Evolutionary conservation across 2,888 invertebrate genomes (phyloP), one percentile per base, ranked within the genome.

Genomic region (Kryphioiulus occultus): DNA sequence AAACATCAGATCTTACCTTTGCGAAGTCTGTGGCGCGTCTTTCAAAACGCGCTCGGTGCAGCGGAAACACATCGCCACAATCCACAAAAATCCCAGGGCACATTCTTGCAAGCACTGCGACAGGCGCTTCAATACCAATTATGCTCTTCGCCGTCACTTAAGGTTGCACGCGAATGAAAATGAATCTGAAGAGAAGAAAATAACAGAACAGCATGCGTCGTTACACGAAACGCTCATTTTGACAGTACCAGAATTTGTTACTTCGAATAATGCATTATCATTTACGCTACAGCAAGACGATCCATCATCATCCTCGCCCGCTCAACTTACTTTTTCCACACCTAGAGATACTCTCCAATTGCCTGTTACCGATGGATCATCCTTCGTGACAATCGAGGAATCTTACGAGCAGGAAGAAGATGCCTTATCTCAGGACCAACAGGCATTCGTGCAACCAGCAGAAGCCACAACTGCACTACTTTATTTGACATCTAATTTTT

Each of bases 21-120:
- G 93, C 89, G 93, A 93, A 88, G 91, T 92, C 15, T 93, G 93
- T 89, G 93, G 93, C n/a, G 92, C 93, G 90, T 88, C 93, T 91
- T 92, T 92, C 92, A 93, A 91, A 89, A 92, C 92, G 0, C 90
- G 91, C 26, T 91, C 92, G 0, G 92, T 92, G 0, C 92, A 92
- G 89, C 90, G 92, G 42, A 92, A 92, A 88, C 92, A 92, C 89
- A 90, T 92, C 10, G 90, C 91, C 85, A 91, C 91, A 26, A 92
- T 92, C 85, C 92, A 92, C 89, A 90, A 91, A 44, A 92, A 92
- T 88, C 92, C 92, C 0, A 90, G 91, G 2, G 90, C 92, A 0
- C 91, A 90, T 89, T 89, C 90, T 17, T 92, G 92, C 88, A 87
- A 89, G 10, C 88, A 90, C 19, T 92, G 92, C 89, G 90, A 90